A percentile compares a stretch with the other conserved stretches of the same genome.
phyloP scores from a whole-genome alignment of 2,797 vertebrate species.

The Serranus cabrilla region DNA sequence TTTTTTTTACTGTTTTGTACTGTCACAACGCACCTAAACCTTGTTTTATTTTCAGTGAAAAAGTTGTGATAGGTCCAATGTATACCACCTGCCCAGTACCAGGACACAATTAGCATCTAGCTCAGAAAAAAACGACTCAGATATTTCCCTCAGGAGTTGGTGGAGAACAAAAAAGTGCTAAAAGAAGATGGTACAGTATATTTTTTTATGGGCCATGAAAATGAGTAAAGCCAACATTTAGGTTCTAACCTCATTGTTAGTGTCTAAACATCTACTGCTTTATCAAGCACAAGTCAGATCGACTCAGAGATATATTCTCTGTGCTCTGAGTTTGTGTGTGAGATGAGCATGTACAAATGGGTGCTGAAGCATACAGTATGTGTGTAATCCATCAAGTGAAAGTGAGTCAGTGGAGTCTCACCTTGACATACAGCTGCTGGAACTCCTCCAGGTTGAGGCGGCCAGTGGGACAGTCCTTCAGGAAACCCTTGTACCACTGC shows the following conservation, averaged over 20 bases:
- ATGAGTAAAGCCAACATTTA: too few relatives aligned
- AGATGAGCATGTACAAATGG: neutral
- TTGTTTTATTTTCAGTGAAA: neutral
- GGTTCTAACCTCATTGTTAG: neutral
- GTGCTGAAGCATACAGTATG: neutral
- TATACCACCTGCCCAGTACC: neutral
- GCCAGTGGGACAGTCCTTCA: slow-evolving; percentile 96
- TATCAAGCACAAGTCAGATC: neutral
- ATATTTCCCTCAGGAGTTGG: too few relatives aligned
- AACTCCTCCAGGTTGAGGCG: slow-evolving; percentile 96
- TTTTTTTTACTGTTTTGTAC: too few relatives aligned
- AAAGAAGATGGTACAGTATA: neutral
- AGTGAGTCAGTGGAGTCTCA: slow-evolving; percentile 65
- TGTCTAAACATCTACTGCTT: slow-evolving; percentile 14
- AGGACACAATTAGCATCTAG: neutral
- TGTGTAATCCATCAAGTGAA: slow-evolving; percentile 21
- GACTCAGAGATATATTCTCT: neutral
- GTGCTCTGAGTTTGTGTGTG: neutral
- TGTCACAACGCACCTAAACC: neutral
- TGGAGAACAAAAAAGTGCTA: neutral
- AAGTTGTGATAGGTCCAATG: neutral
- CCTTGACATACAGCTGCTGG: slow-evolving; percentile 97
- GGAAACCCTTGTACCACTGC: slow-evolving; percentile 98
- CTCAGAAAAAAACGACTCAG: neutral
- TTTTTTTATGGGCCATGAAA: neutral